A percentile compares a stretch with the other conserved stretches of the same genome.
phyloP scores from a whole-genome alignment of 2,797 vertebrate genomes.

The Poecilia velifera region DNA sequence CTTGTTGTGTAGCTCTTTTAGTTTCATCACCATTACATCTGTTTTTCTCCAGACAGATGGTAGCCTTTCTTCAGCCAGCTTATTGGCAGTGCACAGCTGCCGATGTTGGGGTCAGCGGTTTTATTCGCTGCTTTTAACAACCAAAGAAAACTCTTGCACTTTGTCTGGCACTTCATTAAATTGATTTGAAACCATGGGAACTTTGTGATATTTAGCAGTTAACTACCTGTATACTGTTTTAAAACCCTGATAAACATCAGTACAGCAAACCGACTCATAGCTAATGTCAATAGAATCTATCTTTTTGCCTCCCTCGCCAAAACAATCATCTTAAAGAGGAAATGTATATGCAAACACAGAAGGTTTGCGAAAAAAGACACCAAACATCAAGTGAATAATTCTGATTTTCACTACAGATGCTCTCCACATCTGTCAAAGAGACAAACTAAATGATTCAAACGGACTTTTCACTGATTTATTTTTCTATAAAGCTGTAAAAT shows the following conservation, averaged over 20 bases:
- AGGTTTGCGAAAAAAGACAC: not conserved
- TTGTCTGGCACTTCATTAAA: not conserved
- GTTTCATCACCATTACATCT: not conserved
- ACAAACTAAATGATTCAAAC: not conserved
- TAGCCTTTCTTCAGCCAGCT: not conserved
- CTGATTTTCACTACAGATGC: not conserved
- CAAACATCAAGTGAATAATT: not conserved
- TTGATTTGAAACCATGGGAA: not conserved
- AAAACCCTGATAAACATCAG: not conserved
- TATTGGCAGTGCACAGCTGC: not conserved
- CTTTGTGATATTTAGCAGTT: not conserved
- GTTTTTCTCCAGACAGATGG: too few relatives aligned
- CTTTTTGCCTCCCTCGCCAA: not conserved
- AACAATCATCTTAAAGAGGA: not conserved
- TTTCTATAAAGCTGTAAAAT: conserved; percentile 18
- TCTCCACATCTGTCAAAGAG: not conserved
- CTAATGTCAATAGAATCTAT: not conserved
- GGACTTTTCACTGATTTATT: conserved; percentile 5
- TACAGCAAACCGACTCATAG: not conserved
- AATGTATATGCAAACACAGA: not conserved
- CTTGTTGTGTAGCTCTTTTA: not conserved
- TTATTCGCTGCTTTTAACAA: not conserved
- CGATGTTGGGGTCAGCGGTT: not conserved
- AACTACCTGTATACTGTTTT: not conserved
- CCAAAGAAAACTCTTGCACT: not conserved